phyloP scores from a whole-genome alignment of 2,113 vertebrate genomes.

The Phylloscopus trochilus region DNA sequence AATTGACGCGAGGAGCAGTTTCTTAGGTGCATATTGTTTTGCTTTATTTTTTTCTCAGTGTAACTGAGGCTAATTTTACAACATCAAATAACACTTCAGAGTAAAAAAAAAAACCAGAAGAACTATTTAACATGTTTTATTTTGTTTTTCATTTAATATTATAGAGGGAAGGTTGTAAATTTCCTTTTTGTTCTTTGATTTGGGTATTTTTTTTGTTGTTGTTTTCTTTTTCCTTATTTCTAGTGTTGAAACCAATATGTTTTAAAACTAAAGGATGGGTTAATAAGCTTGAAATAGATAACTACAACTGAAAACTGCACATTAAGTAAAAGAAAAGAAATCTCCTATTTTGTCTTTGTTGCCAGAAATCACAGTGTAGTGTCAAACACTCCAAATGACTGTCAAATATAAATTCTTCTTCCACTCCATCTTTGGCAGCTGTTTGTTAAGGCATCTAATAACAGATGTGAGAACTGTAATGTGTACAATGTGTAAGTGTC shows the following conservation, averaged over 20 bases:
- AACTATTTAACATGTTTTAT: slow-evolving; percentile 82
- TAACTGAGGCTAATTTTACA: slow-evolving; percentile 90
- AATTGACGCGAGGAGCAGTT: slow-evolving; percentile 79
- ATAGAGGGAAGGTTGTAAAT: slow-evolving; percentile 71
- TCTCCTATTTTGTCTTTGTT: slow-evolving; percentile 86
- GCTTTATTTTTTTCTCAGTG: slow-evolving; percentile 84
- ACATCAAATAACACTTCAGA: slow-evolving; percentile 80
- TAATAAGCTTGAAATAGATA: slow-evolving; percentile 89
- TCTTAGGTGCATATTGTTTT: slow-evolving; percentile 77
- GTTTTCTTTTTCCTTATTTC: slow-evolving; percentile 63
- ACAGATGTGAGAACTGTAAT: slow-evolving; percentile 93
- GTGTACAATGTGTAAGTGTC: slow-evolving; percentile 98
- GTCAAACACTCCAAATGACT: slow-evolving; percentile 91
- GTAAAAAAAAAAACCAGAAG: slow-evolving; percentile 61
- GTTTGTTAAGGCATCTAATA: slow-evolving; percentile 93
- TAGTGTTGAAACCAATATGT: slow-evolving; percentile 77
- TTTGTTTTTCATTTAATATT: slow-evolving; percentile 73
- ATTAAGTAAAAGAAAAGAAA: slow-evolving; percentile 80
- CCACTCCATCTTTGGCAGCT: slow-evolving; percentile 91
- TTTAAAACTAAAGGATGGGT: slow-evolving; percentile 90
- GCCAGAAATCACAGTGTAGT: slow-evolving; percentile 94
- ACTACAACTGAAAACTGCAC: slow-evolving; percentile 89
- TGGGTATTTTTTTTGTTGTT: slow-evolving; percentile 54
- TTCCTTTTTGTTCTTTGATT: slow-evolving; percentile 61
- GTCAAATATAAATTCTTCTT: slow-evolving; percentile 86